Evolutionary conservation across 2,113 vertebrate genomes (phyloP).

Genomic region (Ascaphus truei): DNA sequence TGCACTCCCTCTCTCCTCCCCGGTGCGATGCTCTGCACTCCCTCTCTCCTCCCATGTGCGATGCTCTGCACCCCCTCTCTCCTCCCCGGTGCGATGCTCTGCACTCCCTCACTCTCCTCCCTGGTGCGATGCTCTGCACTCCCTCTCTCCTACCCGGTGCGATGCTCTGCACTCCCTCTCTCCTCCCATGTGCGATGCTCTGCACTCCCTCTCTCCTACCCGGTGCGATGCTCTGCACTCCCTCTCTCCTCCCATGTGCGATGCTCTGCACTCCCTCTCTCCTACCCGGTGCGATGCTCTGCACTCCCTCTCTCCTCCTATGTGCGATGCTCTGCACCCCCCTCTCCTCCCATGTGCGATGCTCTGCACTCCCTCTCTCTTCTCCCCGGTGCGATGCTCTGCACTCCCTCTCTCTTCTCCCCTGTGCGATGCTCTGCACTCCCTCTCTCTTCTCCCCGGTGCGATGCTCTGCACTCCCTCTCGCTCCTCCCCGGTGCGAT

Average conservation of each 20-base stretch:
- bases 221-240: background rate
- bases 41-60: no score
- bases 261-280: background rate
- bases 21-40: background rate
- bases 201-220: background rate
- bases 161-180: background rate
- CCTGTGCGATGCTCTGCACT: background rate
- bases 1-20: background rate
- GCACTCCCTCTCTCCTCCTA: background rate
- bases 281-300: background rate
- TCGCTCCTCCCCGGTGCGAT: background rate
- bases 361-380: background rate
- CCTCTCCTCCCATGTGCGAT: no score
- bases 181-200: background rate
- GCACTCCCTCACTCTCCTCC: background rate
- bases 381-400: background rate
- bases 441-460: no score
- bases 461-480: background rate
- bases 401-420: background rate
- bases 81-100: background rate
- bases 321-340: background rate
- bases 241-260: no score
- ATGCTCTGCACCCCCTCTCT: background rate
- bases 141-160: no score
- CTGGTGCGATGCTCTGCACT: background rate